Conservation (phyloP, 2,113 vertebrate genomes). For the Bucco capensis region DNA sequence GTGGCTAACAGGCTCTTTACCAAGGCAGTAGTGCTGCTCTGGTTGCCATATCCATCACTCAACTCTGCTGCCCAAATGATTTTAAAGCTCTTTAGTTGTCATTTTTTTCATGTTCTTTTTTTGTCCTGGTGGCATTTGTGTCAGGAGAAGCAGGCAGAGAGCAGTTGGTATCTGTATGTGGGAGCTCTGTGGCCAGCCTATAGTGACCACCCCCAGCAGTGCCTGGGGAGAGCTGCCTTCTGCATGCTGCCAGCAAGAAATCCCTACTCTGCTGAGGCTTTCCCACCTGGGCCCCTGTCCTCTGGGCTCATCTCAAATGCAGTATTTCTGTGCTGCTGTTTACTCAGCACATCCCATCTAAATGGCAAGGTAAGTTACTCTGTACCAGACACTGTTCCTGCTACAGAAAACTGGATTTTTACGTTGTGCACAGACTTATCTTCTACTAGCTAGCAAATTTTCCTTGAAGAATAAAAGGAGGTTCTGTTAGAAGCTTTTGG, state of each 20-base stretch:
- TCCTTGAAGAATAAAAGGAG: not conserved
- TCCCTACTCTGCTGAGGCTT: not conserved
- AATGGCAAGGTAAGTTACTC: not conserved
- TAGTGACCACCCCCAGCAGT: not conserved
- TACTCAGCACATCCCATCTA: not conserved
- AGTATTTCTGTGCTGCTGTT: not conserved
- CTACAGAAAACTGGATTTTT: not conserved
- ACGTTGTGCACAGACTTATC: not conserved
- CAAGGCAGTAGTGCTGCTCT: not conserved
- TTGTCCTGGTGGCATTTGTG: not conserved
- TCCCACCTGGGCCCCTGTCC: not conserved
- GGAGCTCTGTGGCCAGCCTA: fast-evolving
- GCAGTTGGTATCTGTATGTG: fast-evolving
- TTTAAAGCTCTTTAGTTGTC: not conserved
- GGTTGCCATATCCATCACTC: not conserved
- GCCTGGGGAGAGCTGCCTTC: not conserved
- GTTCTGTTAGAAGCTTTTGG: not conserved
- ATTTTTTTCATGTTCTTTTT: not conserved
- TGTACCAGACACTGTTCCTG: not conserved
- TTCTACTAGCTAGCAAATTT: not conserved
- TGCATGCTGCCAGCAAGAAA: not conserved
- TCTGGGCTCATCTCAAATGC: not conserved
- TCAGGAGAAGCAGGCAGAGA: not conserved
- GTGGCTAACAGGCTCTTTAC: not conserved
- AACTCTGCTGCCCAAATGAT: not conserved